Base-by-base conservation (phyloP, 2,797 vertebrate species). In the Hipposideros larvatus region DNA sequence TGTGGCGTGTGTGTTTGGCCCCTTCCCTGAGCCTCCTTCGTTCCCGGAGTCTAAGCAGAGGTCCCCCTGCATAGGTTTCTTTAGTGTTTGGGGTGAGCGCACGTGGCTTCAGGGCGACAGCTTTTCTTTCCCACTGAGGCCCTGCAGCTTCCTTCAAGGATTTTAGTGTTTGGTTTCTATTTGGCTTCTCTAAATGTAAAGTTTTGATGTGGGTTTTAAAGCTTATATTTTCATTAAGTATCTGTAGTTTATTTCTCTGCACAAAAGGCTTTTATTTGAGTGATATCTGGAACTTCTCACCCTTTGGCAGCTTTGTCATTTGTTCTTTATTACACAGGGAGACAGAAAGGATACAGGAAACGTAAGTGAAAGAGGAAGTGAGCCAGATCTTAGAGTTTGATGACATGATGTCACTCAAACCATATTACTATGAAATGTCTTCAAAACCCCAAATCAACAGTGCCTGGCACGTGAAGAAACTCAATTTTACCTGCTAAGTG, bases 131-230 rank as follows among this genome's bases (percentile, higher is more conserved):
- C 95, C 59, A 77, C 31, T 70, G 74, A 74, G 96, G 84, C 96
- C 97, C 97, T 94, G 87, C 61, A 96, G 85, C 91, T 97, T 74
- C 7, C 96, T 97, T 48, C 93, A 46, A 92, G 95, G 94, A 68
- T 83, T 97, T 97, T 94, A 66, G 37, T 96, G 68, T 89, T 94
- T 87, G 22, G 9, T 94, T 88, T 87, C 63, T 92, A 11, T 71
- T 92, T 96, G 48, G 24, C 61, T 85, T 94, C 75, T 92, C 37
- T 82, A 83, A 87, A 82, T 66, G 16, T 53, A 83, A 86, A 85
- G n/a, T 80, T 97, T 89, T 79, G 48, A 89, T 88, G 63, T 66
- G 8, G 5, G 8, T 46, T 96, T 97, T 61, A 84, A 95, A 68
- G 21, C 8, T 91, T 90, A 88, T 86, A 65, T 79, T 86, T 34